phyloP scores from a whole-genome alignment of 2,888 invertebrate genomes.

The Archaeoteleia sp. region DNA sequence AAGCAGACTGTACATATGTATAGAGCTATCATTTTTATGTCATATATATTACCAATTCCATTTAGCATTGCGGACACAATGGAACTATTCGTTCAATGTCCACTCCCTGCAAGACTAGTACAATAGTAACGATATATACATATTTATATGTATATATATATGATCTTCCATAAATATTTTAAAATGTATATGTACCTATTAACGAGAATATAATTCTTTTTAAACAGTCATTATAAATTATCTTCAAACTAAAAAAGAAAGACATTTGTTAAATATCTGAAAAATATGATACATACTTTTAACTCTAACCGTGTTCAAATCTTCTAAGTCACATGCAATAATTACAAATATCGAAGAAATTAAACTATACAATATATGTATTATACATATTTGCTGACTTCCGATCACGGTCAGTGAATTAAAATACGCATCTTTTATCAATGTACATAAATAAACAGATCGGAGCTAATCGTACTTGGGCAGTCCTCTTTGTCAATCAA shows the following conservation, averaged over 20 bases:
- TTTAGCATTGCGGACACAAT: constrained; percentile 47
- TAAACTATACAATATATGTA: too few relatives aligned
- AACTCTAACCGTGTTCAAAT: too few relatives aligned
- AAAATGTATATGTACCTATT: constrained; percentile 18
- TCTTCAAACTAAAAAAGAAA: neutral
- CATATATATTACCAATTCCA: constrained; percentile 40
- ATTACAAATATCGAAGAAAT: too few relatives aligned
- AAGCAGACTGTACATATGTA: constrained; percentile 35
- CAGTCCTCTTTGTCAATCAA: constrained; percentile 4
- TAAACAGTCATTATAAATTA: constrained; percentile 10
- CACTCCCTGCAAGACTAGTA: constrained; percentile 39
- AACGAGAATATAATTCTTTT: neutral
- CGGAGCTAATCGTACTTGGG: constrained; percentile 1
- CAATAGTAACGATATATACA: constrained; percentile 16
- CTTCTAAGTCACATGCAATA: too few relatives aligned
- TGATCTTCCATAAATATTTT: constrained; percentile 21
- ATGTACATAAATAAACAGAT: too few relatives aligned
- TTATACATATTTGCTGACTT: too few relatives aligned
- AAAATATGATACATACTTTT: neutral
- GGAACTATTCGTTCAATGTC: constrained; percentile 29
- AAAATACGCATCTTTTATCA: too few relatives aligned
- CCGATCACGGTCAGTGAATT: too few relatives aligned
- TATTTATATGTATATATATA: constrained; percentile 15
- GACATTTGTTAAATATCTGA: neutral
- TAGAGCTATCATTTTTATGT: constrained; percentile 16